Evolutionary conservation across 2,888 invertebrate genomes (phyloP).

Genomic region (Adineta ricciae): DNA sequence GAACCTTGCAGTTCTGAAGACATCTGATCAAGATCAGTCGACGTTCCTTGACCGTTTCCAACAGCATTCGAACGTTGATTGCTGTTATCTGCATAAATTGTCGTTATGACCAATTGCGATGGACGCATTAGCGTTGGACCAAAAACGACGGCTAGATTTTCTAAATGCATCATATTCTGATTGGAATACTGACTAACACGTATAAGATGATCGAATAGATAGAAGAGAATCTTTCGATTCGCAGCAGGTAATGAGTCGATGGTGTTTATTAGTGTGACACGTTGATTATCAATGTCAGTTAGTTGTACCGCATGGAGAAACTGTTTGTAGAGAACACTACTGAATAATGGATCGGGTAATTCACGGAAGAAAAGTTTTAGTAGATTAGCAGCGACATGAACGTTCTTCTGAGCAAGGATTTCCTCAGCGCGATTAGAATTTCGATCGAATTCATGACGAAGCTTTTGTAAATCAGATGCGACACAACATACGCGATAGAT

Average conservation of each 20-base stretch:
- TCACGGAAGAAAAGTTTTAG: conserved; percentile 16
- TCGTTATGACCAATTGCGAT: conserved; percentile 50
- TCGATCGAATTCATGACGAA: not conserved
- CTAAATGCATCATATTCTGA: conserved; percentile 80
- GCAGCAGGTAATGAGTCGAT: not conserved
- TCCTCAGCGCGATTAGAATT: not conserved
- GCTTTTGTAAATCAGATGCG: conserved; percentile 10
- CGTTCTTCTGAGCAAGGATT: not conserved
- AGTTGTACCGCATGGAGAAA: not conserved
- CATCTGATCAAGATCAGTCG: conserved; percentile 1
- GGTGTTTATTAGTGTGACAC: not conserved
- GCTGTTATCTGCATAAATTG: not conserved
- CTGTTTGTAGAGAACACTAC: not conserved
- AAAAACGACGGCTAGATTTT: conserved; percentile 83
- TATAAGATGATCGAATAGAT: conserved; percentile 12
- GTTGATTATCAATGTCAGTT: conserved; percentile 5
- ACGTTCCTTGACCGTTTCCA: not conserved
- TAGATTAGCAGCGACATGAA: conserved; percentile 18
- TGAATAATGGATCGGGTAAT: conserved; percentile 9
- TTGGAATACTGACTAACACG: conserved; percentile 69
- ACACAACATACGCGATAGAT: conserved; percentile 20
- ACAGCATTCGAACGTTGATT: not conserved
- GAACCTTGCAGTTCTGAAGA: conserved; percentile 6
- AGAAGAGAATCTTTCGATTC: not conserved
- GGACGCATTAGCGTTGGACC: conserved; percentile 67